phyloP scores from a whole-genome alignment of 2,797 vertebrate species.

The Miopithecus talapoin region DNA sequence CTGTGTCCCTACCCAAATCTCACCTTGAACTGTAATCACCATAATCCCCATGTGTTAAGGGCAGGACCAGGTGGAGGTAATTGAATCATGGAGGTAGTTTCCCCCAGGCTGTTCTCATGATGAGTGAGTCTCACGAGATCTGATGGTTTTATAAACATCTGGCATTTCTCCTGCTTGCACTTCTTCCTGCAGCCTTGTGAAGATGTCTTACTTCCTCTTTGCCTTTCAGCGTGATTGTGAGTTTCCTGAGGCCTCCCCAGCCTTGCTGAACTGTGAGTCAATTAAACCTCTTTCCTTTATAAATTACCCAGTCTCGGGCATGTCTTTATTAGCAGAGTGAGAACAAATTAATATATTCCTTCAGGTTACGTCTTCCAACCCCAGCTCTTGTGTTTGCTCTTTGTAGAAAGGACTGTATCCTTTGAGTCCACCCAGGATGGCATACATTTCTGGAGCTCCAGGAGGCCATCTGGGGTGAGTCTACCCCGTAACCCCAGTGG shows the following conservation, averaged over 20 bases:
- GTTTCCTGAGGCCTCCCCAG: not conserved
- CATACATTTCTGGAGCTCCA: fast-evolving
- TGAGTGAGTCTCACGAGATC: not conserved
- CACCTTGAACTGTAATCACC: not conserved
- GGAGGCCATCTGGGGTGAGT: fast-evolving
- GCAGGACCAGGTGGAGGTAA: not conserved
- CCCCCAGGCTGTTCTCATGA: not conserved
- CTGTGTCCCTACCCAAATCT: not conserved
- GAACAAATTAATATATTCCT: not conserved
- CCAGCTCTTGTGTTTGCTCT: fast-evolving
- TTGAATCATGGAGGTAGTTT: not conserved
- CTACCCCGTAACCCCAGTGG: fast-evolving
- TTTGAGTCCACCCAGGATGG: too few relatives aligned
- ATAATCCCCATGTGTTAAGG: not conserved
- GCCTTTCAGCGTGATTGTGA: not conserved
- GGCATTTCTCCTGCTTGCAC: not conserved
- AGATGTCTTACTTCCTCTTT: not conserved
- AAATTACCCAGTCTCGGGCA: not conserved
- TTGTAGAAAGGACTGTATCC: not conserved
- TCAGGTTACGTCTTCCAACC: fast-evolving
- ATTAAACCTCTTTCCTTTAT: not conserved
- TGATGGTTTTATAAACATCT: not conserved
- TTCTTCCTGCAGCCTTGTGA: not conserved
- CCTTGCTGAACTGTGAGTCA: not conserved
- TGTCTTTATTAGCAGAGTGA: not conserved